phyloP scores from a whole-genome alignment of 1,140 invertebrate genomes.

The Drosophila varians region DNA sequence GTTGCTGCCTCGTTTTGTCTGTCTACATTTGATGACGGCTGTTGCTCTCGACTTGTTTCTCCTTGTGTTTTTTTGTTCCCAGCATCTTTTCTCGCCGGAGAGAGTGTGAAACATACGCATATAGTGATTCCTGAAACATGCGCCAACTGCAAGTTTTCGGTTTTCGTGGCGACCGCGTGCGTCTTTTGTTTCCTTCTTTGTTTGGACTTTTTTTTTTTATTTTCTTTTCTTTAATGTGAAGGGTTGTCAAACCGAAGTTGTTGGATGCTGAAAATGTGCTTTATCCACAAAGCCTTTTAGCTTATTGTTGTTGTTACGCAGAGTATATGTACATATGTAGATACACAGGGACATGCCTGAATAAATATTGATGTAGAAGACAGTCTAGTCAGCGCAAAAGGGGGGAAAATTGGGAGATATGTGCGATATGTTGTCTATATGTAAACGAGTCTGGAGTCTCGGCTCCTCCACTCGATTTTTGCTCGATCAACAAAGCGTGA shows the following conservation, averaged over 20 bases:
- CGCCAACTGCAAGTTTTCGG: constrained; percentile 41
- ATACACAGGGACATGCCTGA: constrained; percentile 27
- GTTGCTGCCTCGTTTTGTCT: constrained; percentile 6
- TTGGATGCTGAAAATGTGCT: constrained; percentile 37
- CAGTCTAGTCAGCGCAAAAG: constrained; percentile 20
- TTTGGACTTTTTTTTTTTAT: constrained; percentile 21
- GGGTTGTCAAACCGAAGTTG: constrained; percentile 45
- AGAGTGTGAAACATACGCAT: constrained; percentile 50
- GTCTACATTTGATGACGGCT: constrained; percentile 5
- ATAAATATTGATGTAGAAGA: constrained; percentile 47
- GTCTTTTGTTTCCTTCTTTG: constrained; percentile 38
- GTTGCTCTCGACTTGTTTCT: constrained; percentile 4
- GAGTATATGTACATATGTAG: constrained; percentile 29
- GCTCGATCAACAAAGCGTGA: constrained; percentile 10
- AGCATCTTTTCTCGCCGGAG: constrained; percentile 19
- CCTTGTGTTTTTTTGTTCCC: constrained; percentile 5
- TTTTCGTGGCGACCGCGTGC: constrained; percentile 52
- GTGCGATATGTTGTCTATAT: constrained; percentile 11
- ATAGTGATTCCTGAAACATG: constrained; percentile 16
- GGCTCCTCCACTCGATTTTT: not conserved
- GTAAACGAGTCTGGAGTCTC: constrained; percentile 38
- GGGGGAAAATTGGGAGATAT: not conserved
- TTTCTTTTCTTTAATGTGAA: too few species aligned
- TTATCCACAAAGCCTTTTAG: constrained; percentile 26
- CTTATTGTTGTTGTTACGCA: constrained; percentile 40